These are phyloP conservation scores for Melanotaenia pygmaea DNA, from an alignment of 2,797 vertebrate species.

Conservation along the genomic window DNA sequence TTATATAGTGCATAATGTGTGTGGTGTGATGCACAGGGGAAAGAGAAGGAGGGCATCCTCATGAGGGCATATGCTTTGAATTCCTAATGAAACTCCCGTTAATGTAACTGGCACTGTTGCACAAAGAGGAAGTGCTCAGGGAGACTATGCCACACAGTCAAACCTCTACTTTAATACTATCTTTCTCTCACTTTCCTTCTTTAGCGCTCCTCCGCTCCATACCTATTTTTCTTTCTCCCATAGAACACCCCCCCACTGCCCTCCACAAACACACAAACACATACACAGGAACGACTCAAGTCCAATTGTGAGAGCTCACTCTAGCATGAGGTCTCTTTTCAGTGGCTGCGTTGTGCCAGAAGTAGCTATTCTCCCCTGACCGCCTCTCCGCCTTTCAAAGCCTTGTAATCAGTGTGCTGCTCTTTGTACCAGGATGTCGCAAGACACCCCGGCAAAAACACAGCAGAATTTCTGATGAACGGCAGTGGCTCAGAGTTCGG, in stretches of 20 bases:
- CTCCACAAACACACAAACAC: conserved; percentile 59
- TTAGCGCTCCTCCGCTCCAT: conserved; percentile 35
- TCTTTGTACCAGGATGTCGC: conserved; percentile 79
- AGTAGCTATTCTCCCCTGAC: conserved; percentile 82
- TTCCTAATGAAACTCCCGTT: conserved; percentile 87
- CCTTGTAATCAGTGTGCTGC: conserved; percentile 80
- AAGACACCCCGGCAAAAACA: conserved; percentile 74
- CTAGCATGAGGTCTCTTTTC: conserved; percentile 83
- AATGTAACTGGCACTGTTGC: conserved; percentile 77
- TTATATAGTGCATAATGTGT: conserved; percentile 88
- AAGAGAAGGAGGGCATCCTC: conserved; percentile 82
- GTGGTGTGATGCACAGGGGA: conserved; percentile 81
- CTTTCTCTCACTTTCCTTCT: conserved; percentile 46
- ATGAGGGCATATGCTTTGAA: conserved; percentile 86
- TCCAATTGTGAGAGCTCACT: conserved; percentile 79
- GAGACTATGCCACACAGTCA: conserved; percentile 67
- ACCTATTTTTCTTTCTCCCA: conserved; percentile 56
- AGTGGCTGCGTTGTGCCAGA: conserved; percentile 80
- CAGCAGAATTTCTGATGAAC: conserved; percentile 78
- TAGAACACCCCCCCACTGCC: conserved; percentile 47
- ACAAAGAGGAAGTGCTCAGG: conserved; percentile 68
- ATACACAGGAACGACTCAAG: conserved; percentile 66
- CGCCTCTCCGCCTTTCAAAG: conserved; percentile 79
- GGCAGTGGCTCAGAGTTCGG: conserved; percentile 69
- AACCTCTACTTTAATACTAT: conserved; percentile 69